These are phyloP conservation scores for Psix sp. DNA, from an alignment of 1,140 invertebrate genomes.

Conservation along the genomic window DNA sequence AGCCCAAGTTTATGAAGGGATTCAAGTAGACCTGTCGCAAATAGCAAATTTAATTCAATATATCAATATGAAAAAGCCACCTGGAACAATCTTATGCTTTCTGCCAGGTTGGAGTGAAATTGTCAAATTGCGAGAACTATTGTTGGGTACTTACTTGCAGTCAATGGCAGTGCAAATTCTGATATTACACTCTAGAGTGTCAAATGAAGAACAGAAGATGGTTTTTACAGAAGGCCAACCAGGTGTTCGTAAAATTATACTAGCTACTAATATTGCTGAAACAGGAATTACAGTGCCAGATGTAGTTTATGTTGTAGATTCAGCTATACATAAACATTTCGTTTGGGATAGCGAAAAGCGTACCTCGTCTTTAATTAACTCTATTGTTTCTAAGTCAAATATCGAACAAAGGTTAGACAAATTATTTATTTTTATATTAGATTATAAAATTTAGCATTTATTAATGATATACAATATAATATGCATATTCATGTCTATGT, in stretches of 20 bases:
- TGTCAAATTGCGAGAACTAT: conserved; percentile 32
- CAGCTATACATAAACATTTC: conserved; percentile 66
- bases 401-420: conserved; percentile 78
- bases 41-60: conserved; percentile 67
- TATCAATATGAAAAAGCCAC: conserved; percentile 73
- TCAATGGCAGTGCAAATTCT: conserved; percentile 70
- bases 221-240: conserved; percentile 80
- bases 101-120: conserved; percentile 82
- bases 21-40: conserved; percentile 20
- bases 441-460: not conserved
- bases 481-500: not conserved
- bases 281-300: conserved; percentile 97
- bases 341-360: conserved; percentile 64
- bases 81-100: conserved; percentile 81
- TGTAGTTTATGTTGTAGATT: conserved; percentile 85
- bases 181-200: conserved; percentile 84
- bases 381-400: conserved; percentile 81
- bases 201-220: conserved; percentile 82
- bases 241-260: conserved; percentile 88
- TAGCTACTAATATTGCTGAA: conserved; percentile 98
- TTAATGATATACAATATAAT: not conserved
- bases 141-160: conserved; percentile 18
- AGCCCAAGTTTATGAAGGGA: conserved; percentile 12
- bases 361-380: conserved; percentile 62
- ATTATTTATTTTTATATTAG: not conserved